phyloP scores from a whole-genome alignment of 2,113 vertebrate genomes.

The Pterocles orientalis region DNA sequence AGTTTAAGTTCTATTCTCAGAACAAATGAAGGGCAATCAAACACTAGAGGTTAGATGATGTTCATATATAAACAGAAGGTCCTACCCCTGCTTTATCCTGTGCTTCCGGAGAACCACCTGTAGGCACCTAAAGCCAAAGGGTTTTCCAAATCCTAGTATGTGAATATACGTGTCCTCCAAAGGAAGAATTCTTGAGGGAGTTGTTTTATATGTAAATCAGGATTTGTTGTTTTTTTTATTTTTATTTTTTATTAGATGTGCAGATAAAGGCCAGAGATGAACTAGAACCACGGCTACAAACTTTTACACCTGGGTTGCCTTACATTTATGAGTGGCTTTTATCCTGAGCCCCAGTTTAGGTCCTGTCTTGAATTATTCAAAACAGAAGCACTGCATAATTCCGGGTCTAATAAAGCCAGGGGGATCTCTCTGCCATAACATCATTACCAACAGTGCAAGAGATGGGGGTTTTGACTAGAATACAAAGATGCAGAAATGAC shows the following conservation, averaged over 20 bases:
- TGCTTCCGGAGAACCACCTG: background rate
- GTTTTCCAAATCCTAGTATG: background rate
- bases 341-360: background rate
- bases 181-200: background rate
- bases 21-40: background rate
- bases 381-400: background rate
- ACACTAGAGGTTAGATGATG: background rate
- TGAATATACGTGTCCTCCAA: rapidly evolving
- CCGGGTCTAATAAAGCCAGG: background rate
- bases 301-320: background rate
- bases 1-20: background rate
- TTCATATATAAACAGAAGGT: background rate
- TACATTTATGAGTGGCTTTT: background rate
- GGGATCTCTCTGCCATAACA: background rate
- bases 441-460: background rate
- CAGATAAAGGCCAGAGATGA: background rate
- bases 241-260: background rate
- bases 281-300: background rate
- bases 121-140: background rate
- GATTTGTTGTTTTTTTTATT: no score
- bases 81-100: background rate
- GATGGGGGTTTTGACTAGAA: background rate
- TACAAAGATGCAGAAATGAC: background rate
- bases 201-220: background rate
- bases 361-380: constrained; percentile 1